phyloP scores from a whole-genome alignment of 2,888 invertebrate genomes.

The Trilocha varians region DNA sequence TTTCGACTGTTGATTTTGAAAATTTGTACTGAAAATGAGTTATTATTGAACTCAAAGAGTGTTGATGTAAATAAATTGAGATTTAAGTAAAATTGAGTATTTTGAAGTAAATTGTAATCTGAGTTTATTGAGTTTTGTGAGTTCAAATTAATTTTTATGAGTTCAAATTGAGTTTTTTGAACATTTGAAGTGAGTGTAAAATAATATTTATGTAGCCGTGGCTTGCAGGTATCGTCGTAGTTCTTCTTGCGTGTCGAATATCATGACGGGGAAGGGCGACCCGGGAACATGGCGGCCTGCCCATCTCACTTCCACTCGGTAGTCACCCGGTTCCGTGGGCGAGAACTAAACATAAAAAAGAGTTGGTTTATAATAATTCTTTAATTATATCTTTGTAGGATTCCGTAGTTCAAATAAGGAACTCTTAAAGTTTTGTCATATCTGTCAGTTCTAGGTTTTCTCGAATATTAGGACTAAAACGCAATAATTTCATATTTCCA shows the following conservation, averaged over 20 bases:
- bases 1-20: no score
- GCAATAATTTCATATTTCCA: no score
- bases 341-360: constrained; percentile 80
- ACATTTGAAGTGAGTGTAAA: background rate
- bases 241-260: constrained; percentile 99
- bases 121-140: background rate
- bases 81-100: no score
- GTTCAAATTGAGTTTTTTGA: background rate
- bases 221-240: constrained; percentile 78
- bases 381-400: no score
- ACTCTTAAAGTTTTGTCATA: no score
- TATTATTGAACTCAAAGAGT: no score
- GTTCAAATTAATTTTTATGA: background rate
- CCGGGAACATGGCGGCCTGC: constrained; percentile 98
- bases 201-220: constrained; percentile 32
- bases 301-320: constrained; percentile 94
- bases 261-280: constrained; percentile 98
- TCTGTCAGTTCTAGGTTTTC: no score
- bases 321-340: constrained; percentile 99
- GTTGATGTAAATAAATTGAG: no score
- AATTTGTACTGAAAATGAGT: no score
- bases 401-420: no score
- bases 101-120: background rate
- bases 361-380: no score
- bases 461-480: no score